These are phyloP conservation scores for Camponotus pennsylvanicus DNA, from an alignment of 1,140 invertebrate species.

Conservation along the genomic window DNA sequence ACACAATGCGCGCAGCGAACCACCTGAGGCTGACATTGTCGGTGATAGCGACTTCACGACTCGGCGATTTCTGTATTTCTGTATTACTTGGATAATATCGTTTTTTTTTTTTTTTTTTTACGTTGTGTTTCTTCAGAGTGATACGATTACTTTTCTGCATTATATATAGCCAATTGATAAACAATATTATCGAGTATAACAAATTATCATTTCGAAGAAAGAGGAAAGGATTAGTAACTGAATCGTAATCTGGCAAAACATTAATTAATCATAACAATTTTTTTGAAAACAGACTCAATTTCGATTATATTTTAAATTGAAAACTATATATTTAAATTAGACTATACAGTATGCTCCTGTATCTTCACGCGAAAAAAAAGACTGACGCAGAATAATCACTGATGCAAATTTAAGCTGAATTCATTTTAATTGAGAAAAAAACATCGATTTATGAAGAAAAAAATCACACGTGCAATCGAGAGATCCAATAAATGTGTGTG, in stretches of 20 bases:
- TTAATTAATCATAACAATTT: neutral
- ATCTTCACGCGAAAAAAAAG: neutral
- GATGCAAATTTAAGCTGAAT: neutral
- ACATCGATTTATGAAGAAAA: neutral
- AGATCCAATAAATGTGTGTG: neutral
- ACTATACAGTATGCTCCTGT: neutral
- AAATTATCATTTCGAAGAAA: neutral
- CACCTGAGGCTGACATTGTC: constrained; percentile 32
- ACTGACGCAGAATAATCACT: neutral
- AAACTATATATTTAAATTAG: neutral
- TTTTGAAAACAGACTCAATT: neutral
- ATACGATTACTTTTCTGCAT: neutral
- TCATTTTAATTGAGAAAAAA: neutral
- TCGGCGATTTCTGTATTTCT: neutral
- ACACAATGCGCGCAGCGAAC: constrained; percentile 81
- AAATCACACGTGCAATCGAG: neutral
- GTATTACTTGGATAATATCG: too few relatives aligned
- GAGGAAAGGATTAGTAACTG: neutral
- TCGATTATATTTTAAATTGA: neutral
- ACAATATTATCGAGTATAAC: neutral
- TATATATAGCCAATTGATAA: neutral
- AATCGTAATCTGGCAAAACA: neutral
- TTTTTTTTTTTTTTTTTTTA: too few relatives aligned
- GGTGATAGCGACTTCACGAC: neutral
- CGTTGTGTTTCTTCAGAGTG: neutral